Base-by-base conservation (phyloP, 2,113 vertebrate genomes). In the Argyrosomus japonicus region DNA sequence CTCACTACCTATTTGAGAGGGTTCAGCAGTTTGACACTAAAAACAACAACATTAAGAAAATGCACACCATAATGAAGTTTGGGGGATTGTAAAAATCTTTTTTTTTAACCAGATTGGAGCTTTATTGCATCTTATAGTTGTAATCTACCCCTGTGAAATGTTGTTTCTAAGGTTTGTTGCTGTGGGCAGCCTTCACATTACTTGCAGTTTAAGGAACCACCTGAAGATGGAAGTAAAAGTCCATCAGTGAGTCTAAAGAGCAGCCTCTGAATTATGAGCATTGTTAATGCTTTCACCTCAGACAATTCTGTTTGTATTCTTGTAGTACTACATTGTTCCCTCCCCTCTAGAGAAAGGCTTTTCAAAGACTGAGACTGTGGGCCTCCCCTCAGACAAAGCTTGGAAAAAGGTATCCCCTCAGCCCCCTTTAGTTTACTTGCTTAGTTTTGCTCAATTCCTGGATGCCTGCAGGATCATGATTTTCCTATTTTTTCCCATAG, bases 151-250 rank as follows among this genome's bases (percentile, higher is more conserved):
- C 0, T 12, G 7, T 61, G 21, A 32, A 47, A 67, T 68, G 19
- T 5, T 63, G 4, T 61, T 29, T 3, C 25, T 45, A 1, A 50
- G 57, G 3, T 14, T 5, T 29, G 29, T 19, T 67, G 29, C 19
- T 17, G 5, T 27, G 57, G 23, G 36, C 48, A 40, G 8, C 62
- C 0, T 9, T 19, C 13, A 29, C 5, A 27, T 36, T 3, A 54
- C 57, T 27, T 90, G 88, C 79, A 83, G 60, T 90, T 45, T 12
- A 5, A 3, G 0, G 0, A 53, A 1, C 12, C 0, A 23, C 88
- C 91, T 88, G 67, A 83, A 81, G 92, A 85, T 91, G 92, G 91
- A 51, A 67, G 88, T 90, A 89, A 68, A 87, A 79, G 83, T 79
- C 89, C 87, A 92, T 69, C 23, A 19, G 8, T 89, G 71, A 83